Evolutionary conservation across 2,888 invertebrate species (phyloP).

Genomic region (Steinernema carpocapsae): DNA sequence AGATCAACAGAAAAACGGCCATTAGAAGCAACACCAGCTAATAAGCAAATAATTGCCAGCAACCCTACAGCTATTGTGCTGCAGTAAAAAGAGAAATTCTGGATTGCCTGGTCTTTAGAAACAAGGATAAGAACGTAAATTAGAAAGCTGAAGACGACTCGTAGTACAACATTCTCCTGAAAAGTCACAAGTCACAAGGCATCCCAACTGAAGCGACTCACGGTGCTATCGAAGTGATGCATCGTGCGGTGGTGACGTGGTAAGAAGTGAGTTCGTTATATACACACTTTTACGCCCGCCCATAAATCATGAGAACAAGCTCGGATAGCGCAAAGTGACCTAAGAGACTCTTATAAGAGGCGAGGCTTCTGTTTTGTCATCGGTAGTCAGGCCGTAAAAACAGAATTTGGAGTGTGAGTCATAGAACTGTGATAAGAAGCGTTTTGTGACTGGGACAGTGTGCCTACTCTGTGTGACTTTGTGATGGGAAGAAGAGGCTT

Average conservation of each 20-base stretch:
- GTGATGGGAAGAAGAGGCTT: too few relatives aligned
- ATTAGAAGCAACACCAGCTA: not conserved
- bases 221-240: not conserved
- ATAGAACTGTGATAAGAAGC: too few relatives aligned
- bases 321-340: too few relatives aligned
- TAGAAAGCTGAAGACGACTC: not conserved
- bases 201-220: not conserved
- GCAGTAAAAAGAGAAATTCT: not conserved
- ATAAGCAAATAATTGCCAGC: not conserved
- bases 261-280: not conserved
- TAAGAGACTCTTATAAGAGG: too few relatives aligned
- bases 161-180: not conserved
- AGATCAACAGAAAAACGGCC: not conserved
- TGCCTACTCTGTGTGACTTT: too few relatives aligned
- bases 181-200: not conserved
- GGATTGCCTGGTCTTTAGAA: not conserved
- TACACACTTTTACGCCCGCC: not conserved
- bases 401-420: too few relatives aligned
- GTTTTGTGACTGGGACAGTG: too few relatives aligned
- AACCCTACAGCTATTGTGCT: not conserved
- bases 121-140: not conserved
- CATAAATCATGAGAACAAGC: not conserved
- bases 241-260: not conserved
- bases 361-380: too few relatives aligned
- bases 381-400: too few relatives aligned